phyloP scores from a whole-genome alignment of 2,888 invertebrate genomes.

The Andrena chrysosceles region DNA sequence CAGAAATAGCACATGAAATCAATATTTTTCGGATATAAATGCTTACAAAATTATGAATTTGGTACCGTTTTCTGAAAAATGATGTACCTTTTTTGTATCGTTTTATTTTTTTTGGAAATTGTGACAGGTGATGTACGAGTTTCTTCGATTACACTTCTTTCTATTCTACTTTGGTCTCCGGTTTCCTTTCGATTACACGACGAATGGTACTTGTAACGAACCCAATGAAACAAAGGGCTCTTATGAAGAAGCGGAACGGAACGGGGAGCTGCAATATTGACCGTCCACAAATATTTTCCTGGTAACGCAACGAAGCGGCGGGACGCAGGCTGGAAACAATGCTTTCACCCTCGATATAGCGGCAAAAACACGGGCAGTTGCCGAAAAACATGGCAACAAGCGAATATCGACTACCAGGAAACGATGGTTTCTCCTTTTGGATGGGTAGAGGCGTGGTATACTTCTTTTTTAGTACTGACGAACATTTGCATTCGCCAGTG shows the following conservation, averaged over 20 bases:
- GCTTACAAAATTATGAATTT: not conserved
- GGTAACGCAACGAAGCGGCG: not conserved
- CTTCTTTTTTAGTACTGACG: not conserved
- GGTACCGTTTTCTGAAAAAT: not conserved
- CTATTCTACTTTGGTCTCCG: too few relatives aligned
- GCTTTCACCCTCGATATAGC: slow-evolving; percentile 50
- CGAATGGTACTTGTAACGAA: not conserved
- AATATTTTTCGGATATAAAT: not conserved
- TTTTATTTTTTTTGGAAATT: not conserved
- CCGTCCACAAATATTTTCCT: slow-evolving; percentile 52
- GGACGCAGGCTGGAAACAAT: slow-evolving; percentile 43
- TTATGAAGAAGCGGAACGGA: not conserved
- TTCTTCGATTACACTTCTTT: too few relatives aligned
- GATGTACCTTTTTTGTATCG: not conserved
- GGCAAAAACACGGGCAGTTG: slow-evolving; percentile 37
- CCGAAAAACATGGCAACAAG: slow-evolving; percentile 19
- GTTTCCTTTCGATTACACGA: not conserved
- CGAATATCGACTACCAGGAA: slow-evolving; percentile 9
- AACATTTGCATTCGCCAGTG: not conserved
- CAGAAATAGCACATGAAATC: too few relatives aligned
- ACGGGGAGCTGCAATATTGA: slow-evolving; percentile 19
- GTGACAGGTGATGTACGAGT: too few relatives aligned
- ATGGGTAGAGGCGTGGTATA: not conserved
- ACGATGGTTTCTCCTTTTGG: slow-evolving; percentile 4
- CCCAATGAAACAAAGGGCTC: slow-evolving; percentile 11